phyloP scores from a whole-genome alignment of 2,888 invertebrate genomes.

The Diarsia brunnea region DNA sequence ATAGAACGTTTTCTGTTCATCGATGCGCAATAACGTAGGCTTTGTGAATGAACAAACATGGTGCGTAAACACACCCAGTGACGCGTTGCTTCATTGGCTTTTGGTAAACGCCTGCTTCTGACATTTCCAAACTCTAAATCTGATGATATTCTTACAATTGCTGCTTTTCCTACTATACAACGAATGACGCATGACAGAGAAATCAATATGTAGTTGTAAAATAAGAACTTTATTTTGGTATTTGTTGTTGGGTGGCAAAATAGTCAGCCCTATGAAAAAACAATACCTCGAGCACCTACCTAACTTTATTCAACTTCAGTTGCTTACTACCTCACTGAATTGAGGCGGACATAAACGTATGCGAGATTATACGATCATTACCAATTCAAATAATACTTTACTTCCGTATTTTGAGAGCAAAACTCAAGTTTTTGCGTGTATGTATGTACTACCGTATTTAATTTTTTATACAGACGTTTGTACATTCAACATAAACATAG shows the following conservation, averaged over 20 bases:
- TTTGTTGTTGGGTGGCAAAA: neutral
- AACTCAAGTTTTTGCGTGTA: conserved; percentile 43
- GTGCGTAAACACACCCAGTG: conserved; percentile 79
- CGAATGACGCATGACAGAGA: neutral
- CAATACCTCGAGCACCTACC: neutral
- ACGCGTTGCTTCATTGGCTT: conserved; percentile 71
- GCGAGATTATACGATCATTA: conserved; percentile 53
- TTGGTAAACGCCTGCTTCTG: conserved; percentile 70
- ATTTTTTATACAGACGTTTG: conserved; percentile 30
- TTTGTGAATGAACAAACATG: conserved; percentile 83
- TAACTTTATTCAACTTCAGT: neutral
- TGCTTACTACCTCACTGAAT: conserved; percentile 17
- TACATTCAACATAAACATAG: conserved; percentile 14
- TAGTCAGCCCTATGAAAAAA: neutral
- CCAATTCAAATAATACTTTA: conserved; percentile 51
- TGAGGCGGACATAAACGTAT: conserved; percentile 23
- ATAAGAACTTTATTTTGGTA: neutral
- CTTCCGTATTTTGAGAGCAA: conserved; percentile 59
- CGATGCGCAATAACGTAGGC: conserved; percentile 81
- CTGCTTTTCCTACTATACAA: neutral
- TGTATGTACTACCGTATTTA: conserved; percentile 20
- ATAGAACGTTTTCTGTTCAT: conserved; percentile 77
- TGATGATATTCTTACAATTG: conserved; percentile 15
- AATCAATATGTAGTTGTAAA: conserved; percentile 5
- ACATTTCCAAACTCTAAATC: conserved; percentile 59